phyloP scores from a whole-genome alignment of 1,140 invertebrate genomes.

The Leptopilina clavipes region DNA sequence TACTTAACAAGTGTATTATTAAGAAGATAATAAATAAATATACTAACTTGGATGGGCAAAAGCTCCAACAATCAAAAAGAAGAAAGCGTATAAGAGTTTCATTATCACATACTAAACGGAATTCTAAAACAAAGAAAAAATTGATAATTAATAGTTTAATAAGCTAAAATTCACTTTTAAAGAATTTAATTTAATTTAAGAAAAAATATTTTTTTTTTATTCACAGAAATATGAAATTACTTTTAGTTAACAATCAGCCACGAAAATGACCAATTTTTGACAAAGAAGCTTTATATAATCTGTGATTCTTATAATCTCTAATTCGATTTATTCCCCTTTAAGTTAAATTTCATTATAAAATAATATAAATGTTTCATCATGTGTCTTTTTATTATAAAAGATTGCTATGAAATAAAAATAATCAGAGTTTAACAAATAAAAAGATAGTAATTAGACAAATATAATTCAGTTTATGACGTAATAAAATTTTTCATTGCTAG shows the following conservation, averaged over 20 bases:
- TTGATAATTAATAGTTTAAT: neutral
- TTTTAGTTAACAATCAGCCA: neutral
- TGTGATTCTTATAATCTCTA: neutral
- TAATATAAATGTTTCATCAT: neutral
- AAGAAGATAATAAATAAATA: neutral
- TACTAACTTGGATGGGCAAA: neutral
- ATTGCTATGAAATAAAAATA: neutral
- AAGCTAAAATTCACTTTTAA: no score
- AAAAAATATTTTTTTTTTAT: neutral
- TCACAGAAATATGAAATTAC: neutral
- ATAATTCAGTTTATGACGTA: neutral
- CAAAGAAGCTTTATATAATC: slow-evolving; percentile 17
- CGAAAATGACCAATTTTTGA: neutral
- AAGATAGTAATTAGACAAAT: neutral
- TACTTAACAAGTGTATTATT: no score
- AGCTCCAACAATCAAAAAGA: neutral
- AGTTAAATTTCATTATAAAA: neutral
- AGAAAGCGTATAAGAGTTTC: neutral
- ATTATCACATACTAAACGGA: neutral
- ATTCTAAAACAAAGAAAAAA: neutral
- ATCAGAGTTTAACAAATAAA: neutral
- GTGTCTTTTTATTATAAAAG: neutral
- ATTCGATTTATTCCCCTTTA: neutral
- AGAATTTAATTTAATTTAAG: neutral
- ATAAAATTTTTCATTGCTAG: neutral